A percentile compares a stretch with the other conserved stretches of the same genome.
Conservation (phyloP, 2,113 vertebrate species). For the Patagioenas fasciata region DNA sequence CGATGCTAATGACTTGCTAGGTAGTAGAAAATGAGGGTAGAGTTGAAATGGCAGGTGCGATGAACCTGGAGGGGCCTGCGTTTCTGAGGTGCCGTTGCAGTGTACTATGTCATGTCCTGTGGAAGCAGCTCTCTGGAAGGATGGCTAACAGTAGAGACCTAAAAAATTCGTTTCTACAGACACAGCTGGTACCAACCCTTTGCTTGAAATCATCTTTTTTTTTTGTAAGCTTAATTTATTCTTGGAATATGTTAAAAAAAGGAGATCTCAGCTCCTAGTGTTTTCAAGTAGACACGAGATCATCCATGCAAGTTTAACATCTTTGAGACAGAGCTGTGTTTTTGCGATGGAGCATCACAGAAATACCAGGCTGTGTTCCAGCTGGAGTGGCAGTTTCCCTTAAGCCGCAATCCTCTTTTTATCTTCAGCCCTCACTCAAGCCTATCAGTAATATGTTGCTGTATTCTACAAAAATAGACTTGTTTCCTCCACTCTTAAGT, state of each 20-base stretch:
- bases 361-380: background rate
- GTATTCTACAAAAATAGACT: background rate
- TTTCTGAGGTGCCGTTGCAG: background rate
- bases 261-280: background rate
- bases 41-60: background rate
- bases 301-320: accelerated
- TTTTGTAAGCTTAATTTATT: background rate
- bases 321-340: background rate
- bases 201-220: background rate
- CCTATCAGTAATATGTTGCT: background rate
- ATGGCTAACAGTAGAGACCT: background rate
- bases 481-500: background rate
- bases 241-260: background rate
- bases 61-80: background rate
- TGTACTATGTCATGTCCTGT: background rate
- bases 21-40: background rate
- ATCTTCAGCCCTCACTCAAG: background rate
- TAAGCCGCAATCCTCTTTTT: background rate
- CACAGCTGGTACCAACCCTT: background rate
- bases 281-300: background rate
- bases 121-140: background rate
- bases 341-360: background rate
- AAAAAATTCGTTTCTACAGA: background rate
- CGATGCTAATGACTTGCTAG: background rate
- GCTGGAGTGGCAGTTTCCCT: background rate